phyloP scores from a whole-genome alignment of 2,113 vertebrate genomes.

The Scopus umbretta region DNA sequence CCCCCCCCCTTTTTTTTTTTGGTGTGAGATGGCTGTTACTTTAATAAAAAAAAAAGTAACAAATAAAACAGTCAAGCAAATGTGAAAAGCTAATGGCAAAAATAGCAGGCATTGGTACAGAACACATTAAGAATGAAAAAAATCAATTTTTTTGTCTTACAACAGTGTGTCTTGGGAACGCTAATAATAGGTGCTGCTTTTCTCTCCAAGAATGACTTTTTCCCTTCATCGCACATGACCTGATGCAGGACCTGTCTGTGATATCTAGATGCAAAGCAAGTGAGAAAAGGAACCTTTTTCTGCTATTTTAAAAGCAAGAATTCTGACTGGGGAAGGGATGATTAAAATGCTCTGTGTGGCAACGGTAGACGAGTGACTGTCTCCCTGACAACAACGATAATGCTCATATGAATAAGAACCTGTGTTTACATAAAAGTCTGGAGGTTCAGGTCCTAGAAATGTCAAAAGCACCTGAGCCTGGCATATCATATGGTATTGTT shows the following conservation, averaged over 20 bases:
- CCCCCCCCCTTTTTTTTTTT: not conserved
- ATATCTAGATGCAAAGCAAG: not conserved
- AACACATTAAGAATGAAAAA: not conserved
- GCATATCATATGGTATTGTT: not conserved
- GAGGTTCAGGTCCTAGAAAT: not conserved
- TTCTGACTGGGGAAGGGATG: not conserved
- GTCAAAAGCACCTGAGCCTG: not conserved
- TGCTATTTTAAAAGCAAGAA: not conserved
- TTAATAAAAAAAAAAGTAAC: not conserved
- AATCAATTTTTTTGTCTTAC: not conserved
- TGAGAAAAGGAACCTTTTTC: not conserved
- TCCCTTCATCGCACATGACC: not conserved
- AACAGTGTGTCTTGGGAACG: not conserved
- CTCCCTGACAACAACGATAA: constrained; percentile 38
- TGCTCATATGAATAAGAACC: constrained; percentile 12
- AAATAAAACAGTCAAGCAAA: not conserved
- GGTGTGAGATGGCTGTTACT: not conserved
- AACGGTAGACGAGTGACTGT: not conserved
- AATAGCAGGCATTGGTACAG: not conserved
- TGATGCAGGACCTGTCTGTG: not conserved
- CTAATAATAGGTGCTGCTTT: not conserved
- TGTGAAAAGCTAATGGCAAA: not conserved
- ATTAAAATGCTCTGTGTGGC: constrained; percentile 20
- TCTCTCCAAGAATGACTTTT: not conserved
- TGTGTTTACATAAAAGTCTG: not conserved